Conservation (phyloP, 2,113 vertebrate genomes). For the Hoplias malabaricus region DNA sequence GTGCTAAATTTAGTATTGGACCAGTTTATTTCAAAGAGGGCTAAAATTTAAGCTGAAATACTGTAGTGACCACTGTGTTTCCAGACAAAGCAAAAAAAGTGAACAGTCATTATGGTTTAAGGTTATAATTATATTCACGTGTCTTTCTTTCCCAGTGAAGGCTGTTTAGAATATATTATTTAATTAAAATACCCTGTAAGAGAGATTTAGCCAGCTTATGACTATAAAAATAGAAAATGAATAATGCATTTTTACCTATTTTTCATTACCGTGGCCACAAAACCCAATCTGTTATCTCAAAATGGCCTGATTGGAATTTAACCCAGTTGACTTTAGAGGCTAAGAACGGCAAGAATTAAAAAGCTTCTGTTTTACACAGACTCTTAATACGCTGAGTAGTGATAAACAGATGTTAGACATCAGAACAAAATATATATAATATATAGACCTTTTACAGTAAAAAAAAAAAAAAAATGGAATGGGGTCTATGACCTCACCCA, state of each 20-base stretch:
- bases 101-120: not conserved
- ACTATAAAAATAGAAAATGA: not conserved
- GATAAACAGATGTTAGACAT: too few species aligned
- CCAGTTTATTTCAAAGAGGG: not conserved
- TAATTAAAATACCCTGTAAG: not conserved
- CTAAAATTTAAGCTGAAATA: not conserved
- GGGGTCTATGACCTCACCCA: too few species aligned
- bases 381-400: not conserved
- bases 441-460: not conserved
- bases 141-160: not conserved
- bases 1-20: not conserved
- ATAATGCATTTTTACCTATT: too few species aligned
- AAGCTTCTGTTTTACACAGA: not conserved
- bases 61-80: not conserved
- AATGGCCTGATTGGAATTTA: not conserved
- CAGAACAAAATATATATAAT: too few species aligned
- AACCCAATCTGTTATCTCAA: not conserved
- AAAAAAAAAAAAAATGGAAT: too few species aligned
- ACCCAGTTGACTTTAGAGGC: not conserved
- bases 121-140: not conserved
- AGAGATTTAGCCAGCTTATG: not conserved
- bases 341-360: not conserved
- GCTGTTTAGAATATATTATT: not conserved
- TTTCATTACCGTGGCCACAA: not conserved
- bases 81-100: conserved; percentile 11